Evolutionary conservation across 2,797 vertebrate species (phyloP).

Genomic region (Mormyrops boulengeri): DNA sequence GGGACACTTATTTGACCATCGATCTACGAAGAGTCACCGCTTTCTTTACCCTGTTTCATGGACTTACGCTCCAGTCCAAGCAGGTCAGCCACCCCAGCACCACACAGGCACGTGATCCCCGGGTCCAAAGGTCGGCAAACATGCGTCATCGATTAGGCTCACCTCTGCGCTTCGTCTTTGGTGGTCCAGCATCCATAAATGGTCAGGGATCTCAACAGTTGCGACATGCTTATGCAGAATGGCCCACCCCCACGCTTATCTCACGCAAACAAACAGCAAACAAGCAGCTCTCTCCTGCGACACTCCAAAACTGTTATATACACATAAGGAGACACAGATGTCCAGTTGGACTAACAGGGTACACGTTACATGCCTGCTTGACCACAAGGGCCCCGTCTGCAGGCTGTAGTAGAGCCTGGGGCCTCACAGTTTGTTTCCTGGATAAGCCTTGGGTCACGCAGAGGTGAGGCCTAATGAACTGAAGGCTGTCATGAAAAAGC

Average conservation of each 20-base stretch:
- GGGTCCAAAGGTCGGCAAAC: not conserved
- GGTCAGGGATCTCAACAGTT: not conserved
- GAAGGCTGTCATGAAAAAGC: not conserved
- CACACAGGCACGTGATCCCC: not conserved
- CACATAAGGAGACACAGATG: constrained; percentile 7
- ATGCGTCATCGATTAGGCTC: not conserved
- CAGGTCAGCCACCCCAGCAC: not conserved
- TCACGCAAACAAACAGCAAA: constrained; percentile 10
- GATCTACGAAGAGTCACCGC: not conserved
- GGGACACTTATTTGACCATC: not conserved
- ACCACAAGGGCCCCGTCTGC: not conserved
- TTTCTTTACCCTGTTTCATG: not conserved
- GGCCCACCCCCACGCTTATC: not conserved
- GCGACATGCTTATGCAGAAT: not conserved
- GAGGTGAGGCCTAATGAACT: not conserved
- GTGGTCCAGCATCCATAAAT: not conserved
- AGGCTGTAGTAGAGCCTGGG: not conserved
- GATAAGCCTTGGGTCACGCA: not conserved
- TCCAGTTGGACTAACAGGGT: not conserved
- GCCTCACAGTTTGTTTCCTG: not conserved
- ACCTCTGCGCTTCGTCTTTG: not conserved
- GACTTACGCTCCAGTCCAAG: not conserved
- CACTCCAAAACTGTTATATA: not conserved
- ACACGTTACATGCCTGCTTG: not conserved
- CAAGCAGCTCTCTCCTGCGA: not conserved